A percentile compares a stretch with the other conserved stretches of the same genome.
phyloP scores from a whole-genome alignment of 1,140 invertebrate species.

The Danaus plexippus region DNA sequence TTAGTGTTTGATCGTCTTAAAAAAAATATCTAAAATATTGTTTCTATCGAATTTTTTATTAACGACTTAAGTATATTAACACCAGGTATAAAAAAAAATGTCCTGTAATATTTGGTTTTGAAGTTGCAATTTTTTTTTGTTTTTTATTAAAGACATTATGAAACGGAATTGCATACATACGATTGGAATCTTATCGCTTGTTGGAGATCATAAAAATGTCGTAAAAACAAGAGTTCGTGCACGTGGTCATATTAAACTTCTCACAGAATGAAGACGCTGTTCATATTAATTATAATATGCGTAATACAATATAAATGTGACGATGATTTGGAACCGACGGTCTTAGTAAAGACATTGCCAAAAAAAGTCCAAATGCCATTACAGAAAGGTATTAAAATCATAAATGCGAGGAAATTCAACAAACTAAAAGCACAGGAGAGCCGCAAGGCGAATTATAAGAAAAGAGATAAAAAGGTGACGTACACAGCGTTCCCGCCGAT shows the following conservation, averaged over 20 bases:
- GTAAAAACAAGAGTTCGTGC: slow-evolving; percentile 28
- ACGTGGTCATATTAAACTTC: slow-evolving; percentile 1
- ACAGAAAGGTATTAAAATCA: slow-evolving; percentile 22
- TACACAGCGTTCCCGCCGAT: slow-evolving; percentile 30
- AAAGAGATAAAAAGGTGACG: slow-evolving; percentile 3
- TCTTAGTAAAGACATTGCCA: slow-evolving; percentile 20
- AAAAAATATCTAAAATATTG: not conserved
- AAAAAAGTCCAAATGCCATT: slow-evolving; percentile 26
- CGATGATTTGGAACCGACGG: slow-evolving; percentile 13
- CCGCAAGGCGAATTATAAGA: slow-evolving; percentile 15
- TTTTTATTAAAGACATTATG: slow-evolving; percentile 7
- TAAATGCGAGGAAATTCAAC: slow-evolving; percentile 28
- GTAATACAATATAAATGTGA: slow-evolving; percentile 15
- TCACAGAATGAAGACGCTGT: slow-evolving; percentile 22
- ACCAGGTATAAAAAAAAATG: slow-evolving; percentile 2
- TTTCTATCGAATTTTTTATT: not conserved
- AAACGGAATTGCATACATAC: slow-evolving; percentile 12
- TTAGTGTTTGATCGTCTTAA: not conserved
- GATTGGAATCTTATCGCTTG: slow-evolving; percentile 32
- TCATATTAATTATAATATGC: slow-evolving; percentile 18
- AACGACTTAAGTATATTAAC: not conserved
- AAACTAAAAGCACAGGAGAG: slow-evolving; percentile 14
- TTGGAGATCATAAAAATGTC: slow-evolving; percentile 36
- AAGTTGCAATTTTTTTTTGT: slow-evolving; percentile 1
- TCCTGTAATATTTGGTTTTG: slow-evolving; percentile 2